Evolutionary conservation across 2,113 vertebrate genomes (phyloP).

Genomic region (Pluvialis apricaria): DNA sequence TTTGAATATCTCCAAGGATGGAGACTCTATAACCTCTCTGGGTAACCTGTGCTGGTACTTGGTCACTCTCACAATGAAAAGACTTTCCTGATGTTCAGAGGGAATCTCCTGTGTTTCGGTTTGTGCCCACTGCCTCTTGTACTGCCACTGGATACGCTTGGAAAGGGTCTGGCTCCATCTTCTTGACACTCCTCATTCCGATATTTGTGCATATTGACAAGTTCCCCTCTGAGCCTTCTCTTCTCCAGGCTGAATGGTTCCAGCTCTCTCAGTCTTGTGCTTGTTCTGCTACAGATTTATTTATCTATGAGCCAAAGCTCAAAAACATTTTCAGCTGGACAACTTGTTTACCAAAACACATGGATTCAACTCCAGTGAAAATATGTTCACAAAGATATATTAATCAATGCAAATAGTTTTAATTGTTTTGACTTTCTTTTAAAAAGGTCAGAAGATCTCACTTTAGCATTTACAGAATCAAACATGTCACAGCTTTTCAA

Average conservation of each 20-base stretch:
- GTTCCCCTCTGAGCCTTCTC: accelerated
- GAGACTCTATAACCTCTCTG: not conserved
- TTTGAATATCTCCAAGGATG: not conserved
- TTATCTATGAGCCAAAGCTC: not conserved
- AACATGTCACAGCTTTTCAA: not conserved
- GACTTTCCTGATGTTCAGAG: not conserved
- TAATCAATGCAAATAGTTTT: not conserved
- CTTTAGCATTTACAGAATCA: not conserved
- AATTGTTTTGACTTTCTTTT: not conserved
- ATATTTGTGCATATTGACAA: not conserved
- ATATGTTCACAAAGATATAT: not conserved
- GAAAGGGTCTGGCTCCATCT: not conserved
- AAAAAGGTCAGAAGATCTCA: not conserved
- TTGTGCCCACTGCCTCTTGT: not conserved
- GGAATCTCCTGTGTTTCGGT: not conserved
- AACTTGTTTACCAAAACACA: not conserved
- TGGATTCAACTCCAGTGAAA: not conserved
- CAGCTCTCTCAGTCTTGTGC: not conserved
- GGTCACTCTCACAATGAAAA: not conserved
- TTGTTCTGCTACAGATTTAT: not conserved
- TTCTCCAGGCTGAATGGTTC: not conserved
- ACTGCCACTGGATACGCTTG: not conserved
- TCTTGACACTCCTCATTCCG: not conserved
- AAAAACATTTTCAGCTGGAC: not conserved
- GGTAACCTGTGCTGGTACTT: not conserved